Evolutionary conservation across 2,888 invertebrate genomes (phyloP).

Genomic region (Operophtera brumata): DNA sequence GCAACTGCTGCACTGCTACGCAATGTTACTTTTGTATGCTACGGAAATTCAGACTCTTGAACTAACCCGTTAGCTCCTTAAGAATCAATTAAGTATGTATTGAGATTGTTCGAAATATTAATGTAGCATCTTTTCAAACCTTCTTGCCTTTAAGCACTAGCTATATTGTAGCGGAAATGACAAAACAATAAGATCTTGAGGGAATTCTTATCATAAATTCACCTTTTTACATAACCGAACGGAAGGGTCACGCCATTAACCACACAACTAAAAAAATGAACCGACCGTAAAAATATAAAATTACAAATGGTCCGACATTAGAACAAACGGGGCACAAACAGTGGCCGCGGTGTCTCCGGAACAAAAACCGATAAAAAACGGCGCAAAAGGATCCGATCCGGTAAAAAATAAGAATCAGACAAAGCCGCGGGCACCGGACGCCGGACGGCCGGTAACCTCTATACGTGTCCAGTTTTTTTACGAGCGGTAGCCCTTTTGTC

Average conservation of each 20-base stretch:
- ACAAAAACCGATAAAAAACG: slow-evolving; percentile 80
- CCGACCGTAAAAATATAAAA: slow-evolving; percentile 62
- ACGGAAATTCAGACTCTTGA: background rate
- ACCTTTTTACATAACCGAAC: slow-evolving; percentile 58
- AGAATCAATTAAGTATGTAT: background rate
- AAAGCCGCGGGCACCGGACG: slow-evolving; percentile 49
- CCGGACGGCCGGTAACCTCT: slow-evolving; percentile 68
- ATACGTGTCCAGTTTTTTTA: slow-evolving; percentile 79
- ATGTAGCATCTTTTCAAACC: too few species aligned
- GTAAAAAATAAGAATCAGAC: slow-evolving; percentile 81
- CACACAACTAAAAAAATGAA: slow-evolving; percentile 56
- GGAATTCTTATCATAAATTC: slow-evolving; percentile 32
- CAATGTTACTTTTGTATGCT: background rate
- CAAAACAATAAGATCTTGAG: slow-evolving; percentile 27
- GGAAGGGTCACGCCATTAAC: slow-evolving; percentile 59
- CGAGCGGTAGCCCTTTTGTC: slow-evolving; percentile 75
- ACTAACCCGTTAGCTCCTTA: too few species aligned
- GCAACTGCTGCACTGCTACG: background rate
- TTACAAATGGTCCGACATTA: slow-evolving; percentile 77
- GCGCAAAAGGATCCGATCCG: slow-evolving; percentile 76
- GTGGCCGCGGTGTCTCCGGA: slow-evolving; percentile 71
- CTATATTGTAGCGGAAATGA: slow-evolving; percentile 19
- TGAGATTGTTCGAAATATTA: background rate
- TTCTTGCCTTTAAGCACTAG: background rate
- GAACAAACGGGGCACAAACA: slow-evolving; percentile 68